Conservation (phyloP, 2,888 invertebrate species). For the Eupithecia abbreviata region DNA sequence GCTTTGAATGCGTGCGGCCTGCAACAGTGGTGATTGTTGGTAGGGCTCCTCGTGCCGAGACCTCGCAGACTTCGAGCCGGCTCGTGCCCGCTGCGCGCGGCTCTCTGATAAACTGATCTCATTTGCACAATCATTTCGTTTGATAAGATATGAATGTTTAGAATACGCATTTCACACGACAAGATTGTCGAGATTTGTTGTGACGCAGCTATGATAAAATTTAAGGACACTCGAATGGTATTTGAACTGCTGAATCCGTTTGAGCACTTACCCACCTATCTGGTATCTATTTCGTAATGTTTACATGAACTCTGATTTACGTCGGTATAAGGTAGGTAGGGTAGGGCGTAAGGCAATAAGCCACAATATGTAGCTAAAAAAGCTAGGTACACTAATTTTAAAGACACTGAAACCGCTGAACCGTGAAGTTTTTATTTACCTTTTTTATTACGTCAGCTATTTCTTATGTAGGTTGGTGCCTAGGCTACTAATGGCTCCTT, state of each 20-base stretch:
- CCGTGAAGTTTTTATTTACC: no score
- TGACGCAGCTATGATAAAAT: slow-evolving; percentile 63
- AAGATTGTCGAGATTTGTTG: slow-evolving; percentile 74
- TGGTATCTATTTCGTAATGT: slow-evolving; percentile 49
- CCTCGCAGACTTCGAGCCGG: slow-evolving; percentile 56
- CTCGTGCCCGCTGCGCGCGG: slow-evolving; percentile 55
- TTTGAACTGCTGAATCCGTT: slow-evolving; percentile 34
- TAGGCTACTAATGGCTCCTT: neutral
- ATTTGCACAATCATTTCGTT: slow-evolving; percentile 77
- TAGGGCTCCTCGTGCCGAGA: slow-evolving; percentile 62
- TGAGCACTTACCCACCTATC: slow-evolving; percentile 15
- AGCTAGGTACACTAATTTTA: no score
- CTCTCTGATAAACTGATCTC: slow-evolving; percentile 72
- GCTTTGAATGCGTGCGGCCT: slow-evolving; percentile 75
- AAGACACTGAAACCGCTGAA: no score
- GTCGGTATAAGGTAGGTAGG: slow-evolving; percentile 34
- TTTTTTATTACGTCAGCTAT: no score
- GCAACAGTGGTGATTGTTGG: slow-evolving; percentile 70
- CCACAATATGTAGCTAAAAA: no score
- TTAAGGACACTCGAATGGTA: slow-evolving; percentile 50
- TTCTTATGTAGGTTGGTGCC: no score
- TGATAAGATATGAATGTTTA: slow-evolving; percentile 77
- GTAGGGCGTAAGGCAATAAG: slow-evolving; percentile 35
- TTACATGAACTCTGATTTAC: slow-evolving; percentile 49
- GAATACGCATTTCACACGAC: slow-evolving; percentile 68